phyloP scores from a whole-genome alignment of 1,140 invertebrate genomes.

The Pissodes strobi region DNA sequence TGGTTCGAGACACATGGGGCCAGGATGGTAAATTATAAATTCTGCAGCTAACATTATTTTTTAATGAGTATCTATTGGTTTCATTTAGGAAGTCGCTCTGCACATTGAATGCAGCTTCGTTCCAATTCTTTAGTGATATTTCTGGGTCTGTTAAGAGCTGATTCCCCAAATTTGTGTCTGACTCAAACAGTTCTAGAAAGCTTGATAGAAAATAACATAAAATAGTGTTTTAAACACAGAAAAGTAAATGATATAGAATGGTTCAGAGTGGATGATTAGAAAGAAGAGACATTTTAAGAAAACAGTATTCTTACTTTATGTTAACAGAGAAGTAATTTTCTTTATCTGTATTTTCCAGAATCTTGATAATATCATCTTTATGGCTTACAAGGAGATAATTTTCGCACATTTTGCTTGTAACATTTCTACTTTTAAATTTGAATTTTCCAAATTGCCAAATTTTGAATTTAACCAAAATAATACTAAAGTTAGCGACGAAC shows the following conservation, averaged over 20 bases:
- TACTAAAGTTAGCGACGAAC: too few relatives aligned
- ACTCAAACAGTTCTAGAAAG: conserved; percentile 67
- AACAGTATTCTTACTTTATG: conserved; percentile 60
- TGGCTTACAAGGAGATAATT: conserved; percentile 44
- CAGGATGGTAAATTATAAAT: conserved; percentile 63
- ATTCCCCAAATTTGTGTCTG: conserved; percentile 61
- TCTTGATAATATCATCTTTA: conserved; percentile 55
- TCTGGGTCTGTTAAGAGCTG: conserved; percentile 62
- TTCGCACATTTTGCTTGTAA: conserved; percentile 47
- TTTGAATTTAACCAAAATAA: too few relatives aligned
- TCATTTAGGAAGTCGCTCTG: conserved; percentile 63
- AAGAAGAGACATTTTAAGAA: background rate
- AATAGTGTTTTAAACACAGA: conserved; percentile 32
- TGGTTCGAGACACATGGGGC: conserved; percentile 62
- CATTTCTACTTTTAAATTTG: too few relatives aligned
- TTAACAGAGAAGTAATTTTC: conserved; percentile 56
- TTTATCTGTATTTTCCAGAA: conserved; percentile 54
- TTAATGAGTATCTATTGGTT: conserved; percentile 57
- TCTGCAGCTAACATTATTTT: conserved; percentile 70
- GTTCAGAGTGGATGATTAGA: background rate
- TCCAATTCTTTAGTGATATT: conserved; percentile 63
- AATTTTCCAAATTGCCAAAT: too few relatives aligned
- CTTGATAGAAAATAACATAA: conserved; percentile 54
- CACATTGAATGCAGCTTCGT: conserved; percentile 64
- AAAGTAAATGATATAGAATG: too few relatives aligned